Percentiles rank a stretch among this genome's conserved stretches.
Conservation (phyloP, 2,888 invertebrate species). For the Sesia bembeciformis region DNA sequence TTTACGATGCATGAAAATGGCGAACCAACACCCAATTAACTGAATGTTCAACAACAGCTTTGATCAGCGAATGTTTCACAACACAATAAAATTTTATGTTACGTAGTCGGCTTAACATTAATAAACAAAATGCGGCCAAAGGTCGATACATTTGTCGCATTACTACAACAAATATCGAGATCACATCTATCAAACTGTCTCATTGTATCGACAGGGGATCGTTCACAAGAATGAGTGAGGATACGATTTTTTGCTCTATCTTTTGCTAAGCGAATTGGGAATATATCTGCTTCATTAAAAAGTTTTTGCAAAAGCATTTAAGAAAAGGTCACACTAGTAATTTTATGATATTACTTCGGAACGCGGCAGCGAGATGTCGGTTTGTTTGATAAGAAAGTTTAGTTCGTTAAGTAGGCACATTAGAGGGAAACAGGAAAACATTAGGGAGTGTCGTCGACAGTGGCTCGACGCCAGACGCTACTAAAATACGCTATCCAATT, state of each 20-base stretch:
- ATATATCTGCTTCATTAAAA: background rate
- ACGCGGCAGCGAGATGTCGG: conserved; percentile 44
- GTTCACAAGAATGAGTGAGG: conserved; percentile 30
- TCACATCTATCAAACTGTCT: conserved; percentile 60
- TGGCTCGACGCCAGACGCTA: conserved; percentile 61
- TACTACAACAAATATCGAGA: conserved; percentile 46
- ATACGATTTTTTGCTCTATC: conserved; percentile 37
- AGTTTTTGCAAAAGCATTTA: background rate
- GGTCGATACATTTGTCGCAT: conserved; percentile 36
- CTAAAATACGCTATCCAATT: conserved; percentile 67
- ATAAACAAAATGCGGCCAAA: conserved; percentile 28
- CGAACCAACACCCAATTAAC: conserved; percentile 26
- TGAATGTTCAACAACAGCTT: conserved; percentile 16
- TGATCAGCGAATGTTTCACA: conserved; percentile 5
- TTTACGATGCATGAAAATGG: background rate
- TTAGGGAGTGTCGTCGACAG: conserved; percentile 55
- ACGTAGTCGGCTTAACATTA: conserved; percentile 19
- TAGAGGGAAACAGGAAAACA: conserved; percentile 67
- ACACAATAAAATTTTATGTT: conserved; percentile 13
- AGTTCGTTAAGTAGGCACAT: conserved; percentile 69
- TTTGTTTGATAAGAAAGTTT: conserved; percentile 67
- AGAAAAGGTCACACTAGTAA: conserved; percentile 5
- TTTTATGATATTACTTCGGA: conserved; percentile 47
- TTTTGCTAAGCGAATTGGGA: conserved; percentile 16
- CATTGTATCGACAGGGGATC: conserved; percentile 48